A percentile compares a stretch with the other conserved stretches of the same genome.
Evolutionary conservation across 2,888 invertebrate genomes (phyloP).

Genomic region (Drosophila dives): DNA sequence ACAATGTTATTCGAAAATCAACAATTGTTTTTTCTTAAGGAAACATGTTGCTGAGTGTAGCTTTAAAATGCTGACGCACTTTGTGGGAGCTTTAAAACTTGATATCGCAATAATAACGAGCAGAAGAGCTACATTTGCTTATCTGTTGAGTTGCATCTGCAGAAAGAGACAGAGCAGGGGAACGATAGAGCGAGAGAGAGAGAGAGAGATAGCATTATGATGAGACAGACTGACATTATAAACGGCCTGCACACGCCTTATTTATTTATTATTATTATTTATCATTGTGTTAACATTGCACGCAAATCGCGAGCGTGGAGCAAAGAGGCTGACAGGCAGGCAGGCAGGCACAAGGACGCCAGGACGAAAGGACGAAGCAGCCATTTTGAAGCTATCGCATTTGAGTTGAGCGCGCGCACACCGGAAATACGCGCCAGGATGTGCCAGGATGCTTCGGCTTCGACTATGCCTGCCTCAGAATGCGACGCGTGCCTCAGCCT

Average conservation of each 20-base stretch:
- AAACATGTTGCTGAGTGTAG: background rate
- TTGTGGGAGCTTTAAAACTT: conserved; percentile 32
- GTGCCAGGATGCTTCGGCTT: conserved; percentile 58
- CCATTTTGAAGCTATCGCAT: conserved; percentile 76
- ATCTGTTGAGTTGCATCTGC: conserved; percentile 49
- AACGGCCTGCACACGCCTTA: conserved; percentile 84
- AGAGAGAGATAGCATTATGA: background rate
- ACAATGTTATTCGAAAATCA: background rate
- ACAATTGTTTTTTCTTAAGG: background rate
- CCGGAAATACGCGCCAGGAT: conserved; percentile 79
- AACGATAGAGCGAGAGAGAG: conserved; percentile 7
- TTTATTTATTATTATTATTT: conserved; percentile 81
- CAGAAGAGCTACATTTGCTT: conserved; percentile 21
- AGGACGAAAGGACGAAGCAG: conserved; percentile 50
- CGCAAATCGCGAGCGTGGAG: conserved; percentile 56
- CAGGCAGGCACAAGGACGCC: conserved; percentile 1
- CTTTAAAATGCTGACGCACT: conserved; percentile 35
- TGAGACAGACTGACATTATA: conserved; percentile 71
- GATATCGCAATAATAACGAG: conserved; percentile 7
- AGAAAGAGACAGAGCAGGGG: background rate
- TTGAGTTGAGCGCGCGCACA: conserved; percentile 71
- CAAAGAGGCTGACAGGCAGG: conserved; percentile 27
- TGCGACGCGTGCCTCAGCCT: conserved; percentile 35
- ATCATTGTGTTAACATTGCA: conserved; percentile 62
- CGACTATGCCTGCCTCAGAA: conserved; percentile 24